A percentile compares a stretch with the other conserved stretches of the same genome.
Evolutionary conservation across 2,888 invertebrate species (phyloP).

Genomic region (Laothoe populi): DNA sequence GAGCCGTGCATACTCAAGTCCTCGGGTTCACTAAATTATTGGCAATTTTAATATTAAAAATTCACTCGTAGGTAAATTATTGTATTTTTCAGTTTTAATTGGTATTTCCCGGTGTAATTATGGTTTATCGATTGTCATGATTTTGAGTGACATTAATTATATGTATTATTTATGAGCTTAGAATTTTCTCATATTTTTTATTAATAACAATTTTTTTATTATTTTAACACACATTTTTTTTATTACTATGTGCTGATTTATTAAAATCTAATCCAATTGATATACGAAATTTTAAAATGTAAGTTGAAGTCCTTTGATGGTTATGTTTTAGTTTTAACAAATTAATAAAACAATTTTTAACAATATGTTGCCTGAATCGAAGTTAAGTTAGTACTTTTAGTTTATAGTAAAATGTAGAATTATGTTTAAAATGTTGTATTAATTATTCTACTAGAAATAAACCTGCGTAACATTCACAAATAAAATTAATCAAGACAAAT

Average conservation of each 20-base stretch:
- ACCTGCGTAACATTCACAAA: neutral
- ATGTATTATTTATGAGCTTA: neutral
- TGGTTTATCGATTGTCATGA: neutral
- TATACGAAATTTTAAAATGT: too few relatives aligned
- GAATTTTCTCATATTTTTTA: too few relatives aligned
- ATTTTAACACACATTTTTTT: too few relatives aligned
- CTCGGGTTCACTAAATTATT: slow-evolving; percentile 25
- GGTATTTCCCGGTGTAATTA: neutral
- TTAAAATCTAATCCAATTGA: too few relatives aligned
- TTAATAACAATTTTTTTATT: too few relatives aligned
- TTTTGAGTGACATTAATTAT: neutral
- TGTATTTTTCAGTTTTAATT: slow-evolving; percentile 8
- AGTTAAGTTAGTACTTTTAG: too few relatives aligned
- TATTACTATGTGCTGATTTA: too few relatives aligned
- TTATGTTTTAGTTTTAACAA: neutral
- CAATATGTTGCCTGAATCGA: too few relatives aligned
- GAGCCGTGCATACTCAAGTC: slow-evolving; percentile 28
- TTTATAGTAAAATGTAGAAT: too few relatives aligned
- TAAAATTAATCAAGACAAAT: neutral
- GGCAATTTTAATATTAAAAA: slow-evolving; percentile 26
- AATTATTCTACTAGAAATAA: neutral
- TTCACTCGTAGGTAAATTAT: neutral
- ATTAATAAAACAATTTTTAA: neutral
- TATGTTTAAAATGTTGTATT: neutral
- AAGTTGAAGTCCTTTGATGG: neutral